phyloP scores from a whole-genome alignment of 2,113 vertebrate genomes.

The Epinephelus lanceolatus region DNA sequence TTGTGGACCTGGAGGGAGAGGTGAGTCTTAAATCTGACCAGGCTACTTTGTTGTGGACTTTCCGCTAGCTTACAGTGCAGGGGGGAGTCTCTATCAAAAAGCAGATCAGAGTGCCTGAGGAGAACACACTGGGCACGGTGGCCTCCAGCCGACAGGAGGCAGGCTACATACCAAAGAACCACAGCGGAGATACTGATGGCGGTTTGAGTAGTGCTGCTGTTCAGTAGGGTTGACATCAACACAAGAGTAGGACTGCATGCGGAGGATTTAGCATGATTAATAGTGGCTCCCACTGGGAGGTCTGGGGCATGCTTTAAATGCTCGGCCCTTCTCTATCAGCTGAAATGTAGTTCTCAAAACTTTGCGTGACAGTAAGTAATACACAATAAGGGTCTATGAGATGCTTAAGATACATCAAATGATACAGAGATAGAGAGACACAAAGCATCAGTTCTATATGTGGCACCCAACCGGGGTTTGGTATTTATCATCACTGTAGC shows the following conservation, averaged over 20 bases:
- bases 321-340: conserved; percentile 5
- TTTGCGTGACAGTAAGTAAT: background rate
- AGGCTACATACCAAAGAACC: conserved; percentile 23
- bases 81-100: conserved; percentile 52
- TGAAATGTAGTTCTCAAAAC: conserved; percentile 11
- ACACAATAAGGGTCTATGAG: background rate
- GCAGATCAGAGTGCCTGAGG: conserved; percentile 28
- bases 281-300: conserved; percentile 40
- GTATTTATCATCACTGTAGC: conserved; percentile 59
- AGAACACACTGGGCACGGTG: conserved; percentile 18
- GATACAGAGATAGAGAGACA: background rate
- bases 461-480: conserved; percentile 20
- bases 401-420: conserved; percentile 38
- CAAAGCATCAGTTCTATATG: conserved; percentile 16
- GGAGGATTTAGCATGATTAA: conserved; percentile 63
- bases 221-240: conserved; percentile 36
- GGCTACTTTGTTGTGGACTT: conserved; percentile 61
- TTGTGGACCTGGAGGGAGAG: conserved; percentile 57
- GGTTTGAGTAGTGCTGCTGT: conserved; percentile 33
- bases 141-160: conserved; percentile 60
- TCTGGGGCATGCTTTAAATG: conserved; percentile 38
- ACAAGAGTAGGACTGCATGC: conserved; percentile 10
- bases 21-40: conserved; percentile 67
- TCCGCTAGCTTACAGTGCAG: conserved; percentile 11
- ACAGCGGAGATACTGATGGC: conserved; percentile 22